A percentile compares a stretch with the other conserved stretches of the same genome.
Evolutionary conservation across 2,888 invertebrate genomes (phyloP).

Genomic region (Macrophya alboannulata): DNA sequence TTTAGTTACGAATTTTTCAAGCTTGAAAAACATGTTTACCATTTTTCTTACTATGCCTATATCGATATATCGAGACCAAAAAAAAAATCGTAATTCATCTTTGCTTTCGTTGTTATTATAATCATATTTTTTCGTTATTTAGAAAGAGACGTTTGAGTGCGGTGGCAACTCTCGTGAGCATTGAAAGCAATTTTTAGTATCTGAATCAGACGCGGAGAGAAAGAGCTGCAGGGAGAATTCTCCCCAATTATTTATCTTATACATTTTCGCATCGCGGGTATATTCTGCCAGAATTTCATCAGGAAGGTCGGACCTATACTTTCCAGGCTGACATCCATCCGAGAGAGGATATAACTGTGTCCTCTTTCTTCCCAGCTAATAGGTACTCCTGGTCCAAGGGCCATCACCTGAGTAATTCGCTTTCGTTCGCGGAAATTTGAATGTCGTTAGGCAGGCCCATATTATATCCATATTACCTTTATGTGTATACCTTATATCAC

Average conservation of each 20-base stretch:
- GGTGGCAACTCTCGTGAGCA: background rate
- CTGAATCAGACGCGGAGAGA: background rate
- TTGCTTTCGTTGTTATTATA: background rate
- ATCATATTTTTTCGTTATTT: background rate
- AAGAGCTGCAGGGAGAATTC: background rate
- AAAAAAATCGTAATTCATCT: background rate
- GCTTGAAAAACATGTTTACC: background rate
- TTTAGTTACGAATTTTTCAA: background rate
- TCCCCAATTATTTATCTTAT: conserved; percentile 37
- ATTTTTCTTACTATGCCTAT: background rate
- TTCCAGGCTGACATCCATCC: conserved; percentile 30
- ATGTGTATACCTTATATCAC: background rate
- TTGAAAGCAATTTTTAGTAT: conserved; percentile 29
- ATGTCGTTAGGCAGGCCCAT: background rate
- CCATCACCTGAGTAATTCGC: conserved; percentile 25
- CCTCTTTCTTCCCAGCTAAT: conserved; percentile 15
- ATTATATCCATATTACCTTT: background rate
- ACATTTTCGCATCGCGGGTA: background rate
- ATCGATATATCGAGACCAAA: background rate
- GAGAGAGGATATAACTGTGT: conserved; percentile 27
- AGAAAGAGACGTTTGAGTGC: background rate
- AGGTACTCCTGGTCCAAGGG: conserved; percentile 25
- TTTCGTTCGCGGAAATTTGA: conserved; percentile 34
- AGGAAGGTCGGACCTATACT: background rate
- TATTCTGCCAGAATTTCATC: background rate